Conservation (phyloP, 2,113 vertebrate species). For the Anolis sagrei region DNA sequence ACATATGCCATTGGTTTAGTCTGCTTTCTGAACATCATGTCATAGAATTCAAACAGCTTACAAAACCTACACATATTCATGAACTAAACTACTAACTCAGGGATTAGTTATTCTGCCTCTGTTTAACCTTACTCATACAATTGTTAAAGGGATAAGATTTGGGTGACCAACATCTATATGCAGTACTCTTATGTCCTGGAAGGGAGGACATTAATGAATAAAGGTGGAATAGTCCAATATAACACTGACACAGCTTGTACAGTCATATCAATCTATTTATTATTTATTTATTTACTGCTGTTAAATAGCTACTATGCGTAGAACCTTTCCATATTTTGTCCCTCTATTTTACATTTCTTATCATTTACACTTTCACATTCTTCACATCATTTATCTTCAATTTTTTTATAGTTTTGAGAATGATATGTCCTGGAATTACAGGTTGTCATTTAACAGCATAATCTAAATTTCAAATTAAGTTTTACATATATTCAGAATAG, state of each 20-base stretch:
- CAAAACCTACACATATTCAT: too few relatives aligned
- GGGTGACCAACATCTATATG: neutral
- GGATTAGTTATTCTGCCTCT: neutral
- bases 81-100: too few relatives aligned
- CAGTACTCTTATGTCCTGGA: neutral
- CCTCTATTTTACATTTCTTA: too few relatives aligned
- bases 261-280: too few relatives aligned
- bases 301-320: too few relatives aligned
- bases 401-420: neutral
- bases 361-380: too few relatives aligned
- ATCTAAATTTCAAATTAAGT: conserved; percentile 5
- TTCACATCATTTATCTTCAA: neutral
- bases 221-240: neutral
- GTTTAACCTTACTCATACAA: neutral
- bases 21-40: neutral
- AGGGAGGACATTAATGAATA: neutral
- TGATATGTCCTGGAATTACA: neutral
- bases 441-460: neutral
- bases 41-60: too few relatives aligned
- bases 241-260: neutral
- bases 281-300: too few relatives aligned
- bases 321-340: too few relatives aligned
- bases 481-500: neutral
- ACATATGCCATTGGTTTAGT: neutral
- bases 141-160: neutral